phyloP scores from a whole-genome alignment of 92 coral and sea anemone species.

The Porites lobata region DNA sequence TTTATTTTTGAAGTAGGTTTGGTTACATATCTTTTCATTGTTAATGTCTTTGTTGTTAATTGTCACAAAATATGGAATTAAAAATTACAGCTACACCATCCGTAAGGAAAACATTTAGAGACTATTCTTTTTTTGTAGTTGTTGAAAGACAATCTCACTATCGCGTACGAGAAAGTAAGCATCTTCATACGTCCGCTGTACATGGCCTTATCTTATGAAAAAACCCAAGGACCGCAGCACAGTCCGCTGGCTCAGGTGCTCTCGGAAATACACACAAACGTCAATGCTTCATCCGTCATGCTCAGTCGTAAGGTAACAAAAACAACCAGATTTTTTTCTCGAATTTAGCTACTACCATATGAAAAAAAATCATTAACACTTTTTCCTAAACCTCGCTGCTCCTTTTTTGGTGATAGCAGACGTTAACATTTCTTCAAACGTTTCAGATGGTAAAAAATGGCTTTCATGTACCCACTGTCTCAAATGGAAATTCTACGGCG shows the following conservation, averaged over 20 bases:
- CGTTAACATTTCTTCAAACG: background rate
- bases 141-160: conserved; percentile 4
- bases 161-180: conserved; percentile 15
- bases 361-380: background rate
- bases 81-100: too few relatives aligned
- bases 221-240: conserved; percentile 28
- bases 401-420: background rate
- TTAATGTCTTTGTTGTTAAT: too few relatives aligned
- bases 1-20: too few relatives aligned
- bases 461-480: conserved; percentile 1
- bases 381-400: background rate
- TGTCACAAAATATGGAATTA: too few relatives aligned
- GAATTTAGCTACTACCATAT: background rate
- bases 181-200: conserved; percentile 22
- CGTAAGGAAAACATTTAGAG: too few relatives aligned
- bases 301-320: background rate
- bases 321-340: background rate
- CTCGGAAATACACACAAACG: background rate
- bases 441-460: conserved; percentile 15
- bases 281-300: conserved; percentile 14
- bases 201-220: conserved; percentile 38
- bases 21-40: too few relatives aligned
- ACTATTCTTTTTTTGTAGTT: background rate
- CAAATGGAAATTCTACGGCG: conserved; percentile 3
- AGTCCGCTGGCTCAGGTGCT: background rate